phyloP scores from a whole-genome alignment of 1,140 invertebrate species.

The Belonocnema kinseyi region DNA sequence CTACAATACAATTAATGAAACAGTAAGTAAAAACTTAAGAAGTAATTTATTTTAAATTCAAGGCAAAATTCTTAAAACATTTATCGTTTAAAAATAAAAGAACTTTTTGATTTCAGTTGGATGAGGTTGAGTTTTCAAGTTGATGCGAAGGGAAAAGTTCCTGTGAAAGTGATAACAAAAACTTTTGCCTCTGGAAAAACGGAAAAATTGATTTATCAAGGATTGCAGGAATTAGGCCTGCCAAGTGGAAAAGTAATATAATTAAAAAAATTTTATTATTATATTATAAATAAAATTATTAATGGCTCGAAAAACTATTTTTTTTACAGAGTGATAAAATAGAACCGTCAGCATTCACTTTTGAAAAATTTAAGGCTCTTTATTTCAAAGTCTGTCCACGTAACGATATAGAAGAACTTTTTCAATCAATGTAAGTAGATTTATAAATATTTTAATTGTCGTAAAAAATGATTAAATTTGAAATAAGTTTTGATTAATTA shows the following conservation, averaged over 20 bases:
- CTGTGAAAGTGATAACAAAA: slow-evolving; percentile 95
- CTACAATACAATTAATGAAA: slow-evolving; percentile 96
- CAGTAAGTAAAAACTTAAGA: slow-evolving; percentile 86
- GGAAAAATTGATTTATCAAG: slow-evolving; percentile 98
- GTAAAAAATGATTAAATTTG: too few relatives aligned
- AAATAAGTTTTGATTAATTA: too few relatives aligned
- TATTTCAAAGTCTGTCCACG: slow-evolving; percentile 99
- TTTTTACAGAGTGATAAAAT: slow-evolving; percentile 89
- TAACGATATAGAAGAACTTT: slow-evolving; percentile 99
- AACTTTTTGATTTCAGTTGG: slow-evolving; percentile 85
- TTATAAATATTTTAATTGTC: too few relatives aligned
- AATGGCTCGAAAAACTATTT: slow-evolving; percentile 26
- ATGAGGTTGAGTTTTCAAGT: slow-evolving; percentile 95
- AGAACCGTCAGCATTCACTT: slow-evolving; percentile 95
- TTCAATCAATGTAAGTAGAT: slow-evolving; percentile 93
- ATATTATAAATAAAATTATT: not conserved
- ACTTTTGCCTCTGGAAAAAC: slow-evolving; percentile 99
- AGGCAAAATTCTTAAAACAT: not conserved
- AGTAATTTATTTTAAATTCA: not conserved
- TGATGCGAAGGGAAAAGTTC: slow-evolving; percentile 96
- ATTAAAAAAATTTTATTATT: not conserved
- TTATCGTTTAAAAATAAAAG: not conserved
- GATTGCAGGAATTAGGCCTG: slow-evolving; percentile 93
- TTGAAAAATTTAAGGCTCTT: slow-evolving; percentile 98
- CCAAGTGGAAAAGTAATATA: slow-evolving; percentile 93